These are phyloP conservation scores for Gisinianus flammeolus DNA, from an alignment of 2,888 invertebrate genomes.

Conservation along the genomic window DNA sequence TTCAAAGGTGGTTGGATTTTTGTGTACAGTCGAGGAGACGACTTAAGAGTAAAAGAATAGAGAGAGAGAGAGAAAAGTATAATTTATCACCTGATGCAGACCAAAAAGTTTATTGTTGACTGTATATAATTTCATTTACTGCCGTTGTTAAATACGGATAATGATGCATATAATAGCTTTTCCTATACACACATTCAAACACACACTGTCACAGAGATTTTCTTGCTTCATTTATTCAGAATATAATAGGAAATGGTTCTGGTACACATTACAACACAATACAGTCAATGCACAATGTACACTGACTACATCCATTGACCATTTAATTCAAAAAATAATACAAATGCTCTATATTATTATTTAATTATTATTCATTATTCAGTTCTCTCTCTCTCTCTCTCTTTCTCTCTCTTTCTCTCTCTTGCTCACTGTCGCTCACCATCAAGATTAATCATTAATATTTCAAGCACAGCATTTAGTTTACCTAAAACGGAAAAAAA, in stretches of 20 bases:
- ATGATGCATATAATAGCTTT: neutral
- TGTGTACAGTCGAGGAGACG: too few relatives aligned
- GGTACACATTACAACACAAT: neutral
- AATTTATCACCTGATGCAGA: neutral
- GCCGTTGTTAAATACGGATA: neutral
- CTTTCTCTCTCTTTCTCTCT: too few relatives aligned
- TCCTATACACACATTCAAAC: too few relatives aligned
- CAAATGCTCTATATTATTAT: neutral
- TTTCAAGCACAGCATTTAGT: neutral
- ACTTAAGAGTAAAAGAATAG: neutral
- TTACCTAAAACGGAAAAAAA: neutral
- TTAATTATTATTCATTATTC: neutral
- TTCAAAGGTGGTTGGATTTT: too few relatives aligned
- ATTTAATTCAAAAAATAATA: neutral
- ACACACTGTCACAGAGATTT: too few relatives aligned
- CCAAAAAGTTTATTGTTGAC: neutral
- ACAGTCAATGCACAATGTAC: neutral
- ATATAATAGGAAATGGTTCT: too few relatives aligned
- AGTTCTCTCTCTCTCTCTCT: too few relatives aligned
- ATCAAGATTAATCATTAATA: neutral
- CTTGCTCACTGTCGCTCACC: too few relatives aligned
- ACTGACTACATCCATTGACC: neutral
- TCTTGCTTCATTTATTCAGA: too few relatives aligned
- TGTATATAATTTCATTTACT: neutral
- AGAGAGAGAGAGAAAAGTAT: neutral